Conservation (phyloP, 2,888 invertebrate species). For the Mythimna ferrago region DNA sequence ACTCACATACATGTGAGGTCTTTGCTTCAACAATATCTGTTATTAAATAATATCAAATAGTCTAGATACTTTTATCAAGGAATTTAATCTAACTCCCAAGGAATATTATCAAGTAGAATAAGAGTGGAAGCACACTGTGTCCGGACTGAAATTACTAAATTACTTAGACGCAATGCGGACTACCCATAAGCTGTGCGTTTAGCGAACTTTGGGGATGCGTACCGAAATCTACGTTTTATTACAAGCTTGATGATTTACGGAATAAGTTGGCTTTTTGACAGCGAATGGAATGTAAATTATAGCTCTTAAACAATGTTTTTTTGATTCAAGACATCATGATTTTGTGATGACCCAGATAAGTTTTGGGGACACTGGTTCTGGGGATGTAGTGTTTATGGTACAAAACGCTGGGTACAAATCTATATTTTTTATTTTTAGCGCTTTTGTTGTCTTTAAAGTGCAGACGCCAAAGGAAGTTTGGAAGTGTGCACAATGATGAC, state of each 20-base stretch:
- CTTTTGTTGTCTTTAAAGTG: too few relatives aligned
- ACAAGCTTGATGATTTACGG: conserved; percentile 8
- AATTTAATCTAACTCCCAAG: conserved; percentile 16
- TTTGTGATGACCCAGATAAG: too few relatives aligned
- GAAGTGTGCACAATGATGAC: too few relatives aligned
- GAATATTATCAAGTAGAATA: conserved; percentile 13
- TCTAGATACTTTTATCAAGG: conserved; percentile 1
- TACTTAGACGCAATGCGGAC: conserved; percentile 54
- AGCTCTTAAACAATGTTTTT: neutral
- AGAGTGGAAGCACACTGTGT: conserved; percentile 1
- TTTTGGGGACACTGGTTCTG: too few relatives aligned
- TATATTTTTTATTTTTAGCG: too few relatives aligned
- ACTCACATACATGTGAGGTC: neutral
- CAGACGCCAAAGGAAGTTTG: too few relatives aligned
- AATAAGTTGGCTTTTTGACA: neutral
- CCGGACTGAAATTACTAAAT: conserved; percentile 17
- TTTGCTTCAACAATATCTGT: neutral
- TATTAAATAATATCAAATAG: neutral
- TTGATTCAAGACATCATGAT: neutral
- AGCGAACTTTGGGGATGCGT: conserved; percentile 18
- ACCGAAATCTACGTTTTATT: conserved; percentile 15
- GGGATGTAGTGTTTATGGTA: too few relatives aligned
- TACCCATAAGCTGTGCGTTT: conserved; percentile 10
- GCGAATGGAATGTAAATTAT: neutral
- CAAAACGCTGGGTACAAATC: too few relatives aligned